Conservation (phyloP, 2,888 invertebrate species). For the Papilio gigon region DNA sequence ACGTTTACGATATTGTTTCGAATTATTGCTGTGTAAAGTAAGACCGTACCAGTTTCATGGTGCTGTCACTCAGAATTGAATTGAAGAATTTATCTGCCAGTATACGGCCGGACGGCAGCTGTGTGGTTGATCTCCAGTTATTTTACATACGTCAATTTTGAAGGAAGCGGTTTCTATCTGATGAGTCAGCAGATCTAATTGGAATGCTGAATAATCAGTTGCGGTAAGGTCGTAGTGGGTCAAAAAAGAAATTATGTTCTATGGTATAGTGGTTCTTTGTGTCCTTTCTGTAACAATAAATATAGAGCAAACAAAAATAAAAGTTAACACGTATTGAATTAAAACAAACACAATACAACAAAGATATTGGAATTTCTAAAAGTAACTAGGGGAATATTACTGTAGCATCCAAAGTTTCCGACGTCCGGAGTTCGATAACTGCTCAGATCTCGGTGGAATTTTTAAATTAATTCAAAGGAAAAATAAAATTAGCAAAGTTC, state of each 20-base stretch:
- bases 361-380: constrained; percentile 62
- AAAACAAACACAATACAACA: constrained; percentile 10
- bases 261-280: too few relatives aligned
- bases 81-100: constrained; percentile 42
- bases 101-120: constrained; percentile 19
- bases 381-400: constrained; percentile 71
- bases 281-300: too few relatives aligned
- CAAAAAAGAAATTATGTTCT: too few relatives aligned
- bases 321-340: neutral
- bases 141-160: neutral
- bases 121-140: neutral
- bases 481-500: constrained; percentile 79
- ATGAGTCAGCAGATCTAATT: too few relatives aligned
- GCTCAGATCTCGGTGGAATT: constrained; percentile 74
- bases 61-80: constrained; percentile 46
- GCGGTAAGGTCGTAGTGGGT: too few relatives aligned
- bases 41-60: constrained; percentile 54
- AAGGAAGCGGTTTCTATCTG: neutral
- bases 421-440: constrained; percentile 74
- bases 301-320: neutral
- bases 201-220: neutral
- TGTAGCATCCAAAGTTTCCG: constrained; percentile 72
- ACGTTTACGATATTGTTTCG: constrained; percentile 78
- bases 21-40: constrained; percentile 67
- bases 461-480: constrained; percentile 80